Conservation (phyloP, 2,888 invertebrate species). For the Ophion costatus region DNA sequence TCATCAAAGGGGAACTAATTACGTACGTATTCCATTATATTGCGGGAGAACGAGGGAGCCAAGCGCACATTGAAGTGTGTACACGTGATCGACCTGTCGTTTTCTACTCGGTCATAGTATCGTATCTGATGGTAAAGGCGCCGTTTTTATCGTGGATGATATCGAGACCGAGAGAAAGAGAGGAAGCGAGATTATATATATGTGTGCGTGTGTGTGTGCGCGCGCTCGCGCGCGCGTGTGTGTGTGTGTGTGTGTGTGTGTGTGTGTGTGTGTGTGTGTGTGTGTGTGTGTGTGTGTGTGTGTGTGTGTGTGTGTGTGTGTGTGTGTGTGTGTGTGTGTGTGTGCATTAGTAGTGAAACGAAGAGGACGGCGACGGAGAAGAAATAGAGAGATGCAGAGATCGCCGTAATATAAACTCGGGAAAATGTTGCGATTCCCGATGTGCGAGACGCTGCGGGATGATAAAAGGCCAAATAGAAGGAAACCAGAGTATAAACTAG, state of each 20-base stretch:
- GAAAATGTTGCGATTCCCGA: conserved; percentile 49
- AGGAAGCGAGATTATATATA: not conserved
- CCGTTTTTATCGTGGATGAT: conserved; percentile 36
- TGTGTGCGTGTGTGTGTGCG: not conserved
- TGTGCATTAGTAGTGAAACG: conserved; percentile 7
- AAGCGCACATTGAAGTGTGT: conserved; percentile 58
- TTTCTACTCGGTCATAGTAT: conserved; percentile 52
- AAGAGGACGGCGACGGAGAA: conserved; percentile 26
- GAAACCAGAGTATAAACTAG: conserved; percentile 40
- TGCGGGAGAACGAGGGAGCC: conserved; percentile 28
- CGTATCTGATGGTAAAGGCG: conserved; percentile 53
- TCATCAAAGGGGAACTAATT: conserved; percentile 74
- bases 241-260: too few relatives aligned
- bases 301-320: too few relatives aligned
- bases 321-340: too few relatives aligned
- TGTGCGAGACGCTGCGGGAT: conserved; percentile 38
- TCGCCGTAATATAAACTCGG: conserved; percentile 28
- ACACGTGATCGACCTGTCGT: conserved; percentile 60
- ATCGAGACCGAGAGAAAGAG: conserved; percentile 7
- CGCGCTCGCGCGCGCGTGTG: too few relatives aligned
- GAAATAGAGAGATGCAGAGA: conserved; percentile 19
- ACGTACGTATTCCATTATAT: conserved; percentile 70
- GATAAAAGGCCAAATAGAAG: conserved; percentile 45
- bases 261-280: too few relatives aligned
- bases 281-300: too few relatives aligned